These are phyloP conservation scores for Tapirus indicus DNA, from an alignment of 2,797 vertebrate species.

Conservation along the genomic window DNA sequence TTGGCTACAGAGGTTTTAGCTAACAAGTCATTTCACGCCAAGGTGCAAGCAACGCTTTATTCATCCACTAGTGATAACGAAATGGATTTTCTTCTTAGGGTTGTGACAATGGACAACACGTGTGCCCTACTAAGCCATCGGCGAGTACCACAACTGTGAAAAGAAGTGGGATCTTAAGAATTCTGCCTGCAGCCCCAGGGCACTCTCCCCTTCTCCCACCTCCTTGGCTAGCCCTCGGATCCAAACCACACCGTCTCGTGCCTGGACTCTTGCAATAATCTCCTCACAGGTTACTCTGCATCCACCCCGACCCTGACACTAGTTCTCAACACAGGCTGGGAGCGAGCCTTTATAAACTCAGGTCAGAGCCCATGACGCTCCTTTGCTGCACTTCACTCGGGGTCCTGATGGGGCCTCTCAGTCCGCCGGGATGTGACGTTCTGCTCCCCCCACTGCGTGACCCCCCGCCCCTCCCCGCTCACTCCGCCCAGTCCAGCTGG, in stretches of 20 bases:
- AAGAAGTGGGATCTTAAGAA: neutral
- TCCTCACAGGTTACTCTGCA: neutral
- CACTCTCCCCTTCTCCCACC: neutral
- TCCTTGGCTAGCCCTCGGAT: rapidly evolving
- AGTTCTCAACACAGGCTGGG: neutral
- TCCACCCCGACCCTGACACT: rapidly evolving
- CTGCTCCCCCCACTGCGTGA: no score
- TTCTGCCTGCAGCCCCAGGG: rapidly evolving
- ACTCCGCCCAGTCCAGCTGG: no score
- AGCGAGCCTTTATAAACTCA: no score
- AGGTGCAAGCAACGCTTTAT: no score
- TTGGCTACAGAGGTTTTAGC: neutral
- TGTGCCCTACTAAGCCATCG: no score
- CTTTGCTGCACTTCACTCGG: neutral
- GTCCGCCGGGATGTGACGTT: neutral
- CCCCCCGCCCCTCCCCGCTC: no score
- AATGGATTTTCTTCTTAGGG: neutral
- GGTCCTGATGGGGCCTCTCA: rapidly evolving
- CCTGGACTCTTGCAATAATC: no score
- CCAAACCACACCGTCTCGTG: rapidly evolving
- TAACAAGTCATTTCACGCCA: neutral
- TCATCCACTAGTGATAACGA: rapidly evolving
- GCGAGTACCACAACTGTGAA: neutral
- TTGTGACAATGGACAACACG: neutral
- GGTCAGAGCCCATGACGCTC: rapidly evolving